Evolutionary conservation across 2,888 invertebrate species (phyloP).

Genomic region (Hyles lineata): DNA sequence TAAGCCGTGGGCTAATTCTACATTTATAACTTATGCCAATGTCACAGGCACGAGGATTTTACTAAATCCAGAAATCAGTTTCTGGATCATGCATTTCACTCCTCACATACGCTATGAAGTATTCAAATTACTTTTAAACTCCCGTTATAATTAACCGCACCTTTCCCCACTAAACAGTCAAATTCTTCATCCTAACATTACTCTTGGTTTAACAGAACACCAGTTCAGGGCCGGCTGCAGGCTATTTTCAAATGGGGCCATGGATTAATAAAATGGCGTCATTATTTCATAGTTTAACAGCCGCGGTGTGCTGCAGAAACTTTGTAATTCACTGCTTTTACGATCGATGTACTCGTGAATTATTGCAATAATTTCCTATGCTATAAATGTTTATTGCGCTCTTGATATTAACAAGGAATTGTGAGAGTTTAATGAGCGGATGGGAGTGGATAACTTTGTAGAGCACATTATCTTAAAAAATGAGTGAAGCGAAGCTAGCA

Average conservation of each 20-base stretch:
- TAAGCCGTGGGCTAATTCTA: no score
- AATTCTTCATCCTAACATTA: constrained; percentile 30
- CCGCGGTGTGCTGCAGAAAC: constrained; percentile 12
- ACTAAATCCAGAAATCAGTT: no score
- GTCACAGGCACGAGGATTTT: no score
- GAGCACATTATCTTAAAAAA: no score
- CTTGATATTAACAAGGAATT: constrained; percentile 17
- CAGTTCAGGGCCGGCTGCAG: constrained; percentile 29
- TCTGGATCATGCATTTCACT: not conserved
- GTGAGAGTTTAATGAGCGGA: not conserved
- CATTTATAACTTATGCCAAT: no score
- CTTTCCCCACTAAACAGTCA: constrained; percentile 1
- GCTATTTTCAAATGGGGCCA: constrained; percentile 21
- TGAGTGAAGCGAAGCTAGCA: no score
- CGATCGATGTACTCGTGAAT: constrained; percentile 17
- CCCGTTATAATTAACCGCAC: constrained; percentile 16
- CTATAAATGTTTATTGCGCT: constrained; percentile 13
- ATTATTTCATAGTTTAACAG: constrained; percentile 22
- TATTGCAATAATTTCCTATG: constrained; percentile 20
- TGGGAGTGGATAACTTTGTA: no score
- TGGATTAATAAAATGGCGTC: constrained; percentile 23
- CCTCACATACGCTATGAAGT: not conserved
- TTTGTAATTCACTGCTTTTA: constrained; percentile 21
- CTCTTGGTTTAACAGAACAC: constrained; percentile 35
- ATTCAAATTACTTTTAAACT: not conserved